These are phyloP conservation scores for Luperina nickerlii DNA, from an alignment of 2,888 invertebrate species.

Conservation along the genomic window DNA sequence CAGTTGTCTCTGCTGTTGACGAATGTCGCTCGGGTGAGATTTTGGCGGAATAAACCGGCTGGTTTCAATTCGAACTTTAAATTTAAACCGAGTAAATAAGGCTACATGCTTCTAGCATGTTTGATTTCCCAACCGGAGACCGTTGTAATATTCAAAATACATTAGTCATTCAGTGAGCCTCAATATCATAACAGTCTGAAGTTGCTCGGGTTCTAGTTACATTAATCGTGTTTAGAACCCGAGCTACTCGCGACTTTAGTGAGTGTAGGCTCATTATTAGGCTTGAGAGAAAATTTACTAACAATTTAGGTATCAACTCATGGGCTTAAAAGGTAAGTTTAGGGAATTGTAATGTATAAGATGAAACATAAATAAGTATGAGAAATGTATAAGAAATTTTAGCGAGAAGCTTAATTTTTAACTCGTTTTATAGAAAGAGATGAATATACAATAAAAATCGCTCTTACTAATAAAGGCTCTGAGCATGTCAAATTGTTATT, in stretches of 20 bases:
- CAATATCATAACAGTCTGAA: constrained; percentile 35
- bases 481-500: no score
- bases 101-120: background rate
- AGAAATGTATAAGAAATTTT: background rate
- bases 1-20: no score
- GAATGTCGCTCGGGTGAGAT: background rate
- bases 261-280: background rate
- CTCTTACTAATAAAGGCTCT: no score
- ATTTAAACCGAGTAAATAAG: background rate
- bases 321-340: background rate
- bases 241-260: no score
- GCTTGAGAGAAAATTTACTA: background rate
- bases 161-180: constrained; percentile 42
- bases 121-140: constrained; percentile 15
- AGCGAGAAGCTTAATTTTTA: background rate
- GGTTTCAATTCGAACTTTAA: background rate
- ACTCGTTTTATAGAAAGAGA: no score
- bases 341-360: background rate
- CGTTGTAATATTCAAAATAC: constrained; percentile 46
- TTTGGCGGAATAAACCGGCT: background rate
- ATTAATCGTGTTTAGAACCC: no score
- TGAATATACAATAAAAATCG: no score
- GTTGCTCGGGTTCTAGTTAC: constrained; percentile 9
- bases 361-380: background rate
- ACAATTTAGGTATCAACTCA: background rate